phyloP scores from a whole-genome alignment of 2,797 vertebrate genomes.

The Silurus aristotelis region DNA sequence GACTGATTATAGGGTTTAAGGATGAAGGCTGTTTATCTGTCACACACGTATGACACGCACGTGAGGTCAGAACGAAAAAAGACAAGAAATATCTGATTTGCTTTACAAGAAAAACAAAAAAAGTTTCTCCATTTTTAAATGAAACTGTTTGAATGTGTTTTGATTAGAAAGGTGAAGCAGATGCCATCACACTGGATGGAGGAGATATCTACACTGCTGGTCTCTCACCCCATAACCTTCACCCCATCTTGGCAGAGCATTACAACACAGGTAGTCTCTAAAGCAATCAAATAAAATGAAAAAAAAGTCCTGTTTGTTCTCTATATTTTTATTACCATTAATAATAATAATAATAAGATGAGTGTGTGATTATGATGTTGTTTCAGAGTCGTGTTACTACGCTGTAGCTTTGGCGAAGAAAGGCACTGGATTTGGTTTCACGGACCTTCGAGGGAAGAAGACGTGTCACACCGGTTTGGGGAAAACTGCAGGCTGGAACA shows the following conservation, averaged over 20 bases:
- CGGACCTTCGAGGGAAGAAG: conserved; percentile 74
- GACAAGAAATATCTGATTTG: not conserved
- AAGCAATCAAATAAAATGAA: not conserved
- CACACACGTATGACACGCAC: too few relatives aligned
- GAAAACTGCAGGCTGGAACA: conserved; percentile 85
- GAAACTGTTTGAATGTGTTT: conserved; percentile 15
- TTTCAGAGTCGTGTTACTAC: conserved; percentile 72
- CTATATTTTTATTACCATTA: too few relatives aligned
- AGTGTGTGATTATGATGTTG: not conserved
- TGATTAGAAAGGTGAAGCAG: conserved; percentile 75
- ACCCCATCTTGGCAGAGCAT: conserved; percentile 82
- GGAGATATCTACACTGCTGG: conserved; percentile 83
- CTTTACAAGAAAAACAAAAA: not conserved
- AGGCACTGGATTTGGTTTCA: conserved; percentile 64
- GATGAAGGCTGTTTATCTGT: too few relatives aligned
- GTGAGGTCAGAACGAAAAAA: not conserved
- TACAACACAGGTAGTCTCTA: conserved; percentile 66
- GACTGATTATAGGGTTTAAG: too few relatives aligned
- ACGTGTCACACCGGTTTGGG: conserved; percentile 88
- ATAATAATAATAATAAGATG: not conserved
- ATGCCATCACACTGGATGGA: conserved; percentile 84
- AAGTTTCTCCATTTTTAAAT: not conserved
- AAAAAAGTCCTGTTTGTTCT: not conserved
- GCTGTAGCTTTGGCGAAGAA: conserved; percentile 86
- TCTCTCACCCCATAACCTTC: conserved; percentile 75